Evolutionary conservation across 2,113 vertebrate genomes (phyloP).

Genomic region (Microcebus lehilahytsara): DNA sequence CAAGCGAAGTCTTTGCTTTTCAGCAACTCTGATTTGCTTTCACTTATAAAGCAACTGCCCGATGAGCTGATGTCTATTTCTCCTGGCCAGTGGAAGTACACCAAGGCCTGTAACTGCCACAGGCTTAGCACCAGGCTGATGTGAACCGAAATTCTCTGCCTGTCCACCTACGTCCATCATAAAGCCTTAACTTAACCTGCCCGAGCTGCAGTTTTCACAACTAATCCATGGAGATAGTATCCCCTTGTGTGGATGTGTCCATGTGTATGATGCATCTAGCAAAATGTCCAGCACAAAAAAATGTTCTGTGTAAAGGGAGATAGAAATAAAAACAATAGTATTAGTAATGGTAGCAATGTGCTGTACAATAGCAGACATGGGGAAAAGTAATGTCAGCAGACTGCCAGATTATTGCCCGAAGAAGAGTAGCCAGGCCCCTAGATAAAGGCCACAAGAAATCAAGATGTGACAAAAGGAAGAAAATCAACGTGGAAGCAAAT

Average conservation of each 20-base stretch:
- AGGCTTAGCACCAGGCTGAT: not conserved
- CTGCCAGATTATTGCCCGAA: not conserved
- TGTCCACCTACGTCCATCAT: not conserved
- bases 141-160: not conserved
- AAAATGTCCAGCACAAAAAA: not conserved
- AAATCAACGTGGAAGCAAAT: rapidly evolving
- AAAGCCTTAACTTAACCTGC: rapidly evolving
- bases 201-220: not conserved
- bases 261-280: rapidly evolving
- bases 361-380: too few relatives aligned
- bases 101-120: rapidly evolving
- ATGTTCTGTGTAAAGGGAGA: not conserved
- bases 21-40: not conserved
- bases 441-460: not conserved
- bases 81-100: not conserved
- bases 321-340: not conserved
- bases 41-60: too few relatives aligned
- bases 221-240: rapidly evolving
- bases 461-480: not conserved
- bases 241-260: not conserved
- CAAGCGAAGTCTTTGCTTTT: not conserved
- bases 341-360: not conserved
- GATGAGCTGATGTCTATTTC: too few relatives aligned
- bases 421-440: not conserved
- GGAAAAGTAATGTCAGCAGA: not conserved